phyloP scores from a whole-genome alignment of 2,113 vertebrate species.

The Recurvirostra avosetta region DNA sequence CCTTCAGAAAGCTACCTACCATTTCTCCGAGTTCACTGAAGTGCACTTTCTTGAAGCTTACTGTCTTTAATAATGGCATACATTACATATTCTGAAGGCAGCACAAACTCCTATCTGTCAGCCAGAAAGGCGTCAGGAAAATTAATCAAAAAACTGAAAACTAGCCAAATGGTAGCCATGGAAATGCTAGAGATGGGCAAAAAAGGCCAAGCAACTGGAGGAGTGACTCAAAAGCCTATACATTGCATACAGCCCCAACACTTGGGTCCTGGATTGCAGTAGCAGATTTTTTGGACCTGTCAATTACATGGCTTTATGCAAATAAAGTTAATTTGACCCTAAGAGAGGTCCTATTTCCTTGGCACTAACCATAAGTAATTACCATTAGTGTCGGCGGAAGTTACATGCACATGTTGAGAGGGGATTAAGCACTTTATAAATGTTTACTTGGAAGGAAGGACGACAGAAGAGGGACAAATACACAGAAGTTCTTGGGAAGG shows the following conservation, averaged over 20 bases:
- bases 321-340: not conserved
- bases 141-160: not conserved
- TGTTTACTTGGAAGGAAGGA: not conserved
- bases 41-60: not conserved
- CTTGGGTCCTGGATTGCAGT: not conserved
- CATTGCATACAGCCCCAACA: not conserved
- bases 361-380: not conserved
- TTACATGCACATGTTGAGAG: not conserved
- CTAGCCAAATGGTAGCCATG: not conserved
- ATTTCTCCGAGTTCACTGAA: not conserved
- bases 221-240: not conserved
- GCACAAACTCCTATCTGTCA: not conserved
- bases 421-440: not conserved
- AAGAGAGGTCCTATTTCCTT: not conserved
- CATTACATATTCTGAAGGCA: not conserved
- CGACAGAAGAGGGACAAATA: not conserved
- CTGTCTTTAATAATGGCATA: not conserved
- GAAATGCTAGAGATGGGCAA: not conserved
- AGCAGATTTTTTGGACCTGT: not conserved
- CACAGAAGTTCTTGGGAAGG: not conserved
- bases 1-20: not conserved
- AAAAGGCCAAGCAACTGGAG: not conserved
- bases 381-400: not conserved
- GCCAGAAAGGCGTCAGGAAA: not conserved
- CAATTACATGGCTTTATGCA: not conserved